phyloP scores from a whole-genome alignment of 2,888 invertebrate genomes.

The Trypoxylon attenuatum region DNA sequence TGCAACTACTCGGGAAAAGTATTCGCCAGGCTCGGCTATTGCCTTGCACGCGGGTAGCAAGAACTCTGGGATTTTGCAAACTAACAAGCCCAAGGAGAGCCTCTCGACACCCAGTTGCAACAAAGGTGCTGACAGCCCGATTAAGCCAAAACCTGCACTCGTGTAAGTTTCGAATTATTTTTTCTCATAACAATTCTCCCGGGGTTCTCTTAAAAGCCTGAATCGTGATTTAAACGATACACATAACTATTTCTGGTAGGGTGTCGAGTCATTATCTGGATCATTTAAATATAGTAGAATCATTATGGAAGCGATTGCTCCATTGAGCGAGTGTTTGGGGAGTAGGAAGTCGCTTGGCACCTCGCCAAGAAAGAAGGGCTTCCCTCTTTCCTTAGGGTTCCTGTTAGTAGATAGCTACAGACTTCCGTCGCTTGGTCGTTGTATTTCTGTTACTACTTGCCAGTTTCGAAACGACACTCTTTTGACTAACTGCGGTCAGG shows the following conservation, averaged over 20 bases:
- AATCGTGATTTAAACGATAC: background rate
- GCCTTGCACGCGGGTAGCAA: conserved; percentile 38
- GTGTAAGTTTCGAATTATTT: conserved; percentile 45
- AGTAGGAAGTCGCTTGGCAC: conserved; percentile 4
- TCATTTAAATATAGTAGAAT: conserved; percentile 17
- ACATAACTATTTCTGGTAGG: background rate
- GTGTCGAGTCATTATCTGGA: background rate
- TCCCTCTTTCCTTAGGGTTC: background rate
- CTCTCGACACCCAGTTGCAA: conserved; percentile 53
- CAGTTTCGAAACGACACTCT: background rate
- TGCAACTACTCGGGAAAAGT: conserved; percentile 82
- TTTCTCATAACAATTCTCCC: background rate
- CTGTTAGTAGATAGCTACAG: background rate
- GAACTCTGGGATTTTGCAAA: conserved; percentile 22
- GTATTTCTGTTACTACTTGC: background rate
- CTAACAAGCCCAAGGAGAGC: conserved; percentile 54
- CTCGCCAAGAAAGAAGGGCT: conserved; percentile 7
- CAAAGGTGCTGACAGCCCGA: conserved; percentile 43
- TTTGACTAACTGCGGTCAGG: background rate
- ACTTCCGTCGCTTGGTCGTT: background rate
- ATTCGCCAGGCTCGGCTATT: conserved; percentile 77
- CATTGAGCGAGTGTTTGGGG: conserved; percentile 3
- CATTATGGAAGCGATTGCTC: conserved; percentile 26
- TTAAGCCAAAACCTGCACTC: conserved; percentile 43
- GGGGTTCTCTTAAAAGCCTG: background rate